Base-by-base conservation (phyloP, 2,888 invertebrate species). In the Abscondita cerata region DNA sequence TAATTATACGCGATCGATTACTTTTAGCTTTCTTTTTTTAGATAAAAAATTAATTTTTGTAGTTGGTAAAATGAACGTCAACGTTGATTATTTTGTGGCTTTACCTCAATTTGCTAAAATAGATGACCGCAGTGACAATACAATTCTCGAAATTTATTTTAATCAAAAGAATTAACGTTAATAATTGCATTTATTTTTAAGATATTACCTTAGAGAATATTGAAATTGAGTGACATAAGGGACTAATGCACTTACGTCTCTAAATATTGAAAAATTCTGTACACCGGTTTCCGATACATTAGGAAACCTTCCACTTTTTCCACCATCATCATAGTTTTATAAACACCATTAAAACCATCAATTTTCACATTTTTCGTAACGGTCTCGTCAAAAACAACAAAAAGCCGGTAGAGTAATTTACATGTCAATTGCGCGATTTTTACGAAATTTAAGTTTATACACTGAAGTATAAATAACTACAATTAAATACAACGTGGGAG, bases 261-360 rank as follows among this genome's bases (percentile, higher is more conserved):
- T 80, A 91, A 86, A 83, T 90, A 91, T 84, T 90, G 90, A 84
- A 91, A 90, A 78, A 89, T 89, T 83, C 90, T 85, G 83, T 91
- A 91, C 70, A 90, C 89, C 79, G 91, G 91, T 80, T 89, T 89
- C 78, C 89, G 87, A 84, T 89, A 91, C 83, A 90, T 87, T 81
- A 90, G 86, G 82, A 90, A 89, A 76, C 89, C 89, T 80, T 90
- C 90, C 77, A 89, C 90, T 76, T 89, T 86, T 85, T 90, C 90
- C 84, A 90, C 89, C 84, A 81, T 86, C 83, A 83, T 84, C 73
- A 67, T 73, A 70, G 46, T 60, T 38, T 55, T 46, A 56, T 47
- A 15, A 52, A 40, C 13, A 44, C 48, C 20, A 52, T 59, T 55
- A 34, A 36, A 54, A 59, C 46, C 59, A 62, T 62, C 46, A 51